phyloP scores from a whole-genome alignment of 2,113 vertebrate genomes.

The Laterallus jamaicensis region DNA sequence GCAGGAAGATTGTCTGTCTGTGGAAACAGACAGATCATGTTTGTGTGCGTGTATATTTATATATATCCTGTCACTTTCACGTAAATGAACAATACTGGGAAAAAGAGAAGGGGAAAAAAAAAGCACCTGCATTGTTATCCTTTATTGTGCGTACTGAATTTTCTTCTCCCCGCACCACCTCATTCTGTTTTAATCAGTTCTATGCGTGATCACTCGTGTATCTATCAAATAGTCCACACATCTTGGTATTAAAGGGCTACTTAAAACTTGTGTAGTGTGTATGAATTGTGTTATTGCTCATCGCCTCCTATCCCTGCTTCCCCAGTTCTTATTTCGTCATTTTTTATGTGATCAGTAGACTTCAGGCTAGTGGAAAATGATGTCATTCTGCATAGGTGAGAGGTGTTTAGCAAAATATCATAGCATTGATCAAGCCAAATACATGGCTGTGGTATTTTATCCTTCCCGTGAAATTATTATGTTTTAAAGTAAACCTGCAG shows the following conservation, averaged over 20 bases:
- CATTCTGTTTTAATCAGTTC: not conserved
- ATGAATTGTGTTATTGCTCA: not conserved
- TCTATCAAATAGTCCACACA: rapidly evolving
- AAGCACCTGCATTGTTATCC: not conserved
- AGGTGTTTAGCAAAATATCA: not conserved
- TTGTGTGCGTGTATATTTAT: no score
- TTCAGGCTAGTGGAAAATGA: not conserved
- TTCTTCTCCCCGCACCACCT: rapidly evolving
- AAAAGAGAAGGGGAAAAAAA: rapidly evolving
- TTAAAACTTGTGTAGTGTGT: not conserved
- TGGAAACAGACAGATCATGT: not conserved
- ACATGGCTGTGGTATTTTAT: not conserved
- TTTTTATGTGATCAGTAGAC: not conserved
- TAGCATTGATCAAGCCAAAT: not conserved
- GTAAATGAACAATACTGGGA: not conserved
- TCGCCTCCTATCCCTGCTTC: not conserved
- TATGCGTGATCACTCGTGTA: not conserved
- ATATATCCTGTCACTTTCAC: rapidly evolving
- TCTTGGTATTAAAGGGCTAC: not conserved
- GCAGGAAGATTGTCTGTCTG: not conserved
- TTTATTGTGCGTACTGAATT: not conserved
- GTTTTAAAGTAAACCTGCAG: not conserved
- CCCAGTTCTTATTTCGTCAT: rapidly evolving
- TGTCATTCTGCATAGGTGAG: not conserved
- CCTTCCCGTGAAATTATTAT: not conserved